These are phyloP conservation scores for Homarus gammarus DNA, from an alignment of 2,888 invertebrate genomes.

Conservation along the genomic window DNA sequence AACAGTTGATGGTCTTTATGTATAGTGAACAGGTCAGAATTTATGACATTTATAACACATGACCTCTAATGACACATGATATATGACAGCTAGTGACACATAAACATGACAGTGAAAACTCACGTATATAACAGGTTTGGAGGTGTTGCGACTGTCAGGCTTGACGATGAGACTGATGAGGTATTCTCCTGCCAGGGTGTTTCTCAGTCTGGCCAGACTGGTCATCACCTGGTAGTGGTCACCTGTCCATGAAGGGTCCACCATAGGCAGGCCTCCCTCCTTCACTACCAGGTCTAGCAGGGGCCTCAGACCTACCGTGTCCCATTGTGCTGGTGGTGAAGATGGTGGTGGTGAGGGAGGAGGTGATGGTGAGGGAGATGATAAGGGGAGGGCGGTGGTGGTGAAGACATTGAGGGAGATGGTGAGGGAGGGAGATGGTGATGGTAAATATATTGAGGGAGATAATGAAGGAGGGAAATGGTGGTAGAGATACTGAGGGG, in stretches of 20 bases:
- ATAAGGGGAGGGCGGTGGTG: too few species aligned
- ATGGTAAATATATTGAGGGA: too few species aligned
- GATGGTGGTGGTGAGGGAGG: too few species aligned
- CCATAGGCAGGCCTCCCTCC: slow-evolving; percentile 61
- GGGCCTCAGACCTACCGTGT: slow-evolving; percentile 33
- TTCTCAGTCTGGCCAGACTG: slow-evolving; percentile 8
- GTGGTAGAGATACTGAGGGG: too few species aligned
- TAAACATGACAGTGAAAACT: background rate
- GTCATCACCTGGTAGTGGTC: slow-evolving; percentile 25
- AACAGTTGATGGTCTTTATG: too few species aligned
- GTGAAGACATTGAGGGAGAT: background rate
- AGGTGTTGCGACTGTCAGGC: slow-evolving; percentile 54
- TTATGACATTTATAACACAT: too few species aligned
- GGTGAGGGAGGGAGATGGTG: too few species aligned
- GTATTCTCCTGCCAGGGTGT: slow-evolving; percentile 10
- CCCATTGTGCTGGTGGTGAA: slow-evolving; percentile 20
- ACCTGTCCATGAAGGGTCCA: slow-evolving; percentile 40
- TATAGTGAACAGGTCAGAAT: too few species aligned
- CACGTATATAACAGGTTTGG: slow-evolving; percentile 47
- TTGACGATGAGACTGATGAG: slow-evolving; percentile 49
- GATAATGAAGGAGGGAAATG: too few species aligned
- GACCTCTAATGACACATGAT: too few species aligned
- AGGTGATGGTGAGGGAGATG: too few species aligned
- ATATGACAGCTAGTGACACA: background rate
- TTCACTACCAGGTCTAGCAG: slow-evolving; percentile 35